Percentiles rank a stretch among this genome's conserved stretches.
phyloP scores from a whole-genome alignment of 2,113 vertebrate species.

The Australoheros scitulus region DNA sequence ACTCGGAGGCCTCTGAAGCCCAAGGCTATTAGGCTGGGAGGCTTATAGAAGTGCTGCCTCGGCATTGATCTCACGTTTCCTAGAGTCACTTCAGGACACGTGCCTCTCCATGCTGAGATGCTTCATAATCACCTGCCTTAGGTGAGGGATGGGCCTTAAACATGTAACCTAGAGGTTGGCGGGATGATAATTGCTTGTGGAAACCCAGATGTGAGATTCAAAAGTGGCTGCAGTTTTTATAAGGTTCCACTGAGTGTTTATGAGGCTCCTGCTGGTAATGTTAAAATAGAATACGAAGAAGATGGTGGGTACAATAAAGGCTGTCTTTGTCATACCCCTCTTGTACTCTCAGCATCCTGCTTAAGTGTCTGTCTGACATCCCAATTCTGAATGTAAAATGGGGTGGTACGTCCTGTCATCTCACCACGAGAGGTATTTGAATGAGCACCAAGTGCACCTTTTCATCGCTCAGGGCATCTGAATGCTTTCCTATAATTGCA shows the following conservation, averaged over 20 bases:
- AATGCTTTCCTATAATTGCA: not conserved
- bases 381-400: slow-evolving; percentile 5
- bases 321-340: not conserved
- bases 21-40: slow-evolving; percentile 39
- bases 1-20: slow-evolving; percentile 39
- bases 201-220: slow-evolving; percentile 7
- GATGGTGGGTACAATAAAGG: not conserved
- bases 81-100: slow-evolving; percentile 36
- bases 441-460: not conserved
- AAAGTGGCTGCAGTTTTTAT: slow-evolving; percentile 11
- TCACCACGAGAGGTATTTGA: slow-evolving; percentile 13
- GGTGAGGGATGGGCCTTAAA: slow-evolving; percentile 16
- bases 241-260: not conserved
- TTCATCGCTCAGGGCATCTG: not conserved
- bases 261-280: slow-evolving; percentile 16
- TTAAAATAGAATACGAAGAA: not conserved
- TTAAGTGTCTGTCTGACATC: slow-evolving; percentile 1
- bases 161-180: not conserved
- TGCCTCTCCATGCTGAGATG: slow-evolving; percentile 14
- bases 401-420: not conserved
- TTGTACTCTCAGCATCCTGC: not conserved
- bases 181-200: slow-evolving; percentile 2
- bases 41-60: slow-evolving; percentile 56
- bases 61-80: slow-evolving; percentile 44
- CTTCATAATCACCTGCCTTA: slow-evolving; percentile 35